Evolutionary conservation across 2,797 vertebrate genomes (phyloP).

Genomic region (Enteromius fasciolatus): DNA sequence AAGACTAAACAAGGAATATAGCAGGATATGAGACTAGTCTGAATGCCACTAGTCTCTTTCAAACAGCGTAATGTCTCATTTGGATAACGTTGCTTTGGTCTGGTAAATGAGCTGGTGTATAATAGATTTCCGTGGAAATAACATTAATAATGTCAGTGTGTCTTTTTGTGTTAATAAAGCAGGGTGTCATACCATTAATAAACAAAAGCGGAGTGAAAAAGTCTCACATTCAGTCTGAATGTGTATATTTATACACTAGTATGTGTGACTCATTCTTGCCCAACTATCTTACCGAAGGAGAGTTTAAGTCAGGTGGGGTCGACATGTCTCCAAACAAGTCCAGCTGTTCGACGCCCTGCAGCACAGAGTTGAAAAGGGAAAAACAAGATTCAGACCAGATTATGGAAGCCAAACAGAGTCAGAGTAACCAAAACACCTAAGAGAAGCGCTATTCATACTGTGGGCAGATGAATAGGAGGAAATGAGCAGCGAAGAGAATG

Average conservation of each 20-base stretch:
- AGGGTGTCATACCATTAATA: constrained; percentile 11
- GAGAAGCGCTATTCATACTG: constrained; percentile 28
- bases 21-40: constrained; percentile 35
- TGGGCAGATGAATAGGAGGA: constrained; percentile 16
- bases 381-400: constrained; percentile 20
- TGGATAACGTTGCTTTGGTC: constrained; percentile 13
- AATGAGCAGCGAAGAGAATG: constrained; percentile 31
- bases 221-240: neutral
- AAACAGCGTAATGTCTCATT: neutral
- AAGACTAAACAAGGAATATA: constrained; percentile 39
- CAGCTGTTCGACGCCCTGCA: constrained; percentile 89
- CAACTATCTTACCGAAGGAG: constrained; percentile 83
- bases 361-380: constrained; percentile 48
- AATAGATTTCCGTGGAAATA: constrained; percentile 1
- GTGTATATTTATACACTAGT: neutral
- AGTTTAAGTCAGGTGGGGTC: constrained; percentile 92
- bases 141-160: neutral
- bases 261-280: constrained; percentile 3
- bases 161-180: constrained; percentile 6
- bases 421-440: constrained; percentile 28
- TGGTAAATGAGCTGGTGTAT: constrained; percentile 21
- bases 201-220: neutral
- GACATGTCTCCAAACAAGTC: constrained; percentile 98
- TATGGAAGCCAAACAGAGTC: constrained; percentile 25
- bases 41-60: constrained; percentile 12